Conservation (phyloP, 2,113 vertebrate genomes). For the Phrynosoma platyrhinos region DNA sequence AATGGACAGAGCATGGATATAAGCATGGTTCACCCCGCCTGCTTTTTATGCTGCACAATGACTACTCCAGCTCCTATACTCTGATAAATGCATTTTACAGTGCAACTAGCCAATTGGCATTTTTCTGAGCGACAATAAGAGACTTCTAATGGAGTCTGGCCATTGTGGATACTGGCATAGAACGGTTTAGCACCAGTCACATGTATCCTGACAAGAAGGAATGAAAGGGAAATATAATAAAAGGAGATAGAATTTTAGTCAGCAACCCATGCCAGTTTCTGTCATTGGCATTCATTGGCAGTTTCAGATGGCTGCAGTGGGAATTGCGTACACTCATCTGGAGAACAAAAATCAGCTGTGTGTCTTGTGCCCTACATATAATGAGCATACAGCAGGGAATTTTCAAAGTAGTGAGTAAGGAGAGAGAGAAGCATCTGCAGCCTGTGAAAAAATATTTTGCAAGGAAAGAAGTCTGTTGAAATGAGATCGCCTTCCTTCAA, state of each 20-base stretch:
- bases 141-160: conserved; percentile 3
- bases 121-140: not conserved
- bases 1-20: not conserved
- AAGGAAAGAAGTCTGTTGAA: conserved; percentile 27
- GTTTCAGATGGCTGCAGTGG: conserved; percentile 11
- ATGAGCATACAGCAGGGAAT: not conserved
- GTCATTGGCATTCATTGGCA: conserved; percentile 6
- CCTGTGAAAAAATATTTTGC: not conserved
- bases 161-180: not conserved
- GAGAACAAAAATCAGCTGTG: conserved; percentile 5
- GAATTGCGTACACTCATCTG: conserved; percentile 22
- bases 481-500: conserved; percentile 49
- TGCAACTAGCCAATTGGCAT: not conserved
- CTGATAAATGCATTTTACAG: not conserved
- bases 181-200: not conserved
- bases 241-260: conserved; percentile 14
- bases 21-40: not conserved
- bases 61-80: not conserved
- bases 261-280: not conserved
- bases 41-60: not conserved
- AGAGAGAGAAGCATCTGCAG: not conserved
- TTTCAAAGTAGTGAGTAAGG: conserved; percentile 12
- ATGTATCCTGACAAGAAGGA: not conserved
- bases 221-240: conserved; percentile 22
- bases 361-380: not conserved